Evolutionary conservation across 2,888 invertebrate species (phyloP).

Genomic region (Steinernema scapterisci): DNA sequence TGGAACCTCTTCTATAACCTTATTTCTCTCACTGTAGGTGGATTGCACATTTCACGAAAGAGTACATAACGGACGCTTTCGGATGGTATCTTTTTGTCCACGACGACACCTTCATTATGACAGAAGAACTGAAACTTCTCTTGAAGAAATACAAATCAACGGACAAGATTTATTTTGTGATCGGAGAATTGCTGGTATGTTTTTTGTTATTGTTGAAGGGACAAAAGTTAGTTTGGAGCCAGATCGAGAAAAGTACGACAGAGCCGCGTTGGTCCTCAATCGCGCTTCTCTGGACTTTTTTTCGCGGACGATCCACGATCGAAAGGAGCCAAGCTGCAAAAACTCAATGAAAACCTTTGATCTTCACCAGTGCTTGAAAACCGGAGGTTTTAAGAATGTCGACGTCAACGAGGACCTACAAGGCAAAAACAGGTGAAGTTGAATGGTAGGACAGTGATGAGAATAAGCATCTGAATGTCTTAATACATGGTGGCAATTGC

Average conservation of each 20-base stretch:
- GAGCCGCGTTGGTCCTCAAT: neutral
- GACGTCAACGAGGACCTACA: slow-evolving; percentile 20
- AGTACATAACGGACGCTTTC: slow-evolving; percentile 5
- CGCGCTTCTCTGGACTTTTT: slow-evolving; percentile 6
- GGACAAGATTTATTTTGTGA: slow-evolving; percentile 7
- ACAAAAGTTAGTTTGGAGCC: neutral
- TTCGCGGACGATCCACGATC: slow-evolving; percentile 1
- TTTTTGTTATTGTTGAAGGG: neutral
- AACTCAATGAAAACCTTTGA: neutral
- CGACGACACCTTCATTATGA: slow-evolving; percentile 16
- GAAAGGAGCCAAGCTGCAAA: neutral
- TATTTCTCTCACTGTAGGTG: neutral
- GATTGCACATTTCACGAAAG: slow-evolving; percentile 19
- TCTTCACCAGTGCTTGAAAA: neutral
- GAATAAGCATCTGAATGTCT: no score
- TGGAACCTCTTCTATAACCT: no score
- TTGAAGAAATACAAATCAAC: neutral
- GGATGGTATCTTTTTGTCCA: slow-evolving; percentile 10
- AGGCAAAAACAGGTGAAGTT: slow-evolving; percentile 10
- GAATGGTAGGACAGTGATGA: no score
- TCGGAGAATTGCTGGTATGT: neutral
- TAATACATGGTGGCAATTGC: no score
- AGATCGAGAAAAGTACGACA: neutral
- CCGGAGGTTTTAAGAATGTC: slow-evolving; percentile 9
- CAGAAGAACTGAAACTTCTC: slow-evolving; percentile 10